Conservation (phyloP, 2,797 vertebrate species). For the Podarcis lilfordi region DNA sequence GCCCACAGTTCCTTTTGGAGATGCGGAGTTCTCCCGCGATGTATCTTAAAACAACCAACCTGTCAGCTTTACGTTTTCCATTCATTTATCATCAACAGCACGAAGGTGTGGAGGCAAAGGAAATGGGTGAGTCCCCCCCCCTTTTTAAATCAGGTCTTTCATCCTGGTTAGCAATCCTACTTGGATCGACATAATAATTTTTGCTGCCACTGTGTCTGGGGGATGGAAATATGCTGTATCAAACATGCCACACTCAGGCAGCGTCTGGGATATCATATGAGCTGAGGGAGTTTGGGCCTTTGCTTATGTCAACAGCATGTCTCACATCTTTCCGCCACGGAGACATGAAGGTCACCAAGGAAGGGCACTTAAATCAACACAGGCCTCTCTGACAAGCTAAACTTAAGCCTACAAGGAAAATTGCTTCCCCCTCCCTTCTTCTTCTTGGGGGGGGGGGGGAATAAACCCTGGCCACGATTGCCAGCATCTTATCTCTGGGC, state of each 20-base stretch:
- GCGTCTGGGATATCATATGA: constrained; percentile 61
- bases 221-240: constrained; percentile 60
- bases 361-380: constrained; percentile 58
- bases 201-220: constrained; percentile 51
- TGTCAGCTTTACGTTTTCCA: constrained; percentile 9
- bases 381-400: constrained; percentile 39
- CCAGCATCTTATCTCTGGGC: background rate
- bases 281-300: constrained; percentile 50
- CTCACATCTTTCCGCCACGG: constrained; percentile 54
- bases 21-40: background rate
- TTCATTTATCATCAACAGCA: background rate
- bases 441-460: constrained; percentile 15
- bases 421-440: background rate
- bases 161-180: constrained; percentile 35
- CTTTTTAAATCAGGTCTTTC: constrained; percentile 33
- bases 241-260: constrained; percentile 52
- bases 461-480: background rate
- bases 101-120: background rate
- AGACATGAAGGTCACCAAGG: constrained; percentile 59
- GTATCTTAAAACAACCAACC: background rate
- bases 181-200: constrained; percentile 49
- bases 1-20: background rate
- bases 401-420: constrained; percentile 45
- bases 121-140: constrained; percentile 2
- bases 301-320: constrained; percentile 62